Evolutionary conservation across 2,888 invertebrate genomes (phyloP), one percentile per base, ranked within the genome.

Genomic region (Steromphala cineraria): DNA sequence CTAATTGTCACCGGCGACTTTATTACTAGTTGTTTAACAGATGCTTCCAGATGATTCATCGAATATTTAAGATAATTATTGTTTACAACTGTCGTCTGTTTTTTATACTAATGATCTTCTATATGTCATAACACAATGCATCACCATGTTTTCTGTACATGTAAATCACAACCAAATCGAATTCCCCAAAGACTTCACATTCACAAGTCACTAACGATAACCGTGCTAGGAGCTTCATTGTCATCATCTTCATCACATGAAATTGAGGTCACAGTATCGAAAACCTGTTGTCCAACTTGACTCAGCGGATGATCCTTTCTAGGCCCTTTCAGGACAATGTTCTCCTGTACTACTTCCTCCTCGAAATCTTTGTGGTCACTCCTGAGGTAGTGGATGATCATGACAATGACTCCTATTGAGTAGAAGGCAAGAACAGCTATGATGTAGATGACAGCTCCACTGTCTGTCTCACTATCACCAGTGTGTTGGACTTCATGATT

Each of bases 371-470:
- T 87, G 74, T 87, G 86, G 80, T 89, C 89, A 4, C 89, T 87
- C 79, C 88, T 88, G 1, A 90, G 85, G 85, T 91, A 90, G 77
- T 90, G 89, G 7, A 91, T 85, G 28, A 91, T 89, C 91, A 91
- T 91, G 7, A 88, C 86, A n/a, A 90, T 84, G 31, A 91, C 89
- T 21, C 88, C 89, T 3, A 87, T 86, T 19, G 91, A 90, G 82
- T 90, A 90, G 80, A 90, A 90, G 31, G 90, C 83, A 7, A 90
- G 83, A 0, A 90, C 90, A 0, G 88, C 87, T 13, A 90, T 87
- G 28, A 91, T 91, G 76, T 91, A 91, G 67, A 90, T 79, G 21
- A 91, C 87, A 0, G 91, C 90, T 2, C 91, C 91, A 5, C 85
- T 82, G 78, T 91, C 91, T 8, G 80, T 78, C 19, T 82, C 82